phyloP scores from a whole-genome alignment of 2,888 invertebrate species.

The Allacma fusca region DNA sequence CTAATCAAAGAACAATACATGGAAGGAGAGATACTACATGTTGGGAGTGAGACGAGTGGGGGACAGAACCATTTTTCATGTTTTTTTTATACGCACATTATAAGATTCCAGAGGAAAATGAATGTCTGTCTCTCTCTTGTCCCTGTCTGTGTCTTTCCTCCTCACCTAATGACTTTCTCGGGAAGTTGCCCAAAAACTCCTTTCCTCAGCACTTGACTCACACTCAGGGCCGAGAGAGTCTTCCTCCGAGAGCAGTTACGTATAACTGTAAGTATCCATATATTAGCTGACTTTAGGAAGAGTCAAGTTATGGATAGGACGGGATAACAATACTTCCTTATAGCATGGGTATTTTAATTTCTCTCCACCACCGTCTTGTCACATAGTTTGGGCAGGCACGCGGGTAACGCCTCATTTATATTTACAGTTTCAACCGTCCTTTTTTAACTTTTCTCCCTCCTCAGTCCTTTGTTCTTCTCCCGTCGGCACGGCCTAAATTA shows the following conservation, averaged over 20 bases:
- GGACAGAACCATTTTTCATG: constrained; percentile 8
- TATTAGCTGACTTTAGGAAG: too few species aligned
- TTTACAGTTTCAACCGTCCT: background rate
- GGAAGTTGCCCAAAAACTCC: constrained; percentile 34
- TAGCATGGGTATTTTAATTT: constrained; percentile 19
- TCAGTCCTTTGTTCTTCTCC: background rate
- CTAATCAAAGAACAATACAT: constrained; percentile 9
- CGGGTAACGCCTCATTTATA: constrained; percentile 27
- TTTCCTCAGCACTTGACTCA: constrained; percentile 5
- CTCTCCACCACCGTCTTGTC: constrained; percentile 6
- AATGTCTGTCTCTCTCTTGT: background rate
- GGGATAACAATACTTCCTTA: too few species aligned
- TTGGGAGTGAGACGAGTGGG: background rate
- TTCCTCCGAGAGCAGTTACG: background rate
- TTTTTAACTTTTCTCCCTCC: background rate
- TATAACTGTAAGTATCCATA: background rate
- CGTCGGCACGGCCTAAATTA: too few species aligned
- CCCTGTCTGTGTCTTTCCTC: constrained; percentile 18
- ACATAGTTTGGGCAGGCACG: constrained; percentile 6
- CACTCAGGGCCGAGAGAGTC: background rate
- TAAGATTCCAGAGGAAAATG: constrained; percentile 13
- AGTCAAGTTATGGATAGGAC: too few species aligned
- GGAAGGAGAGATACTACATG: background rate
- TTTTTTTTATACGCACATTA: constrained; percentile 1
- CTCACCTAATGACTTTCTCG: constrained; percentile 41